Conservation (phyloP, 2,113 vertebrate species). For the Labrus mixtus region DNA sequence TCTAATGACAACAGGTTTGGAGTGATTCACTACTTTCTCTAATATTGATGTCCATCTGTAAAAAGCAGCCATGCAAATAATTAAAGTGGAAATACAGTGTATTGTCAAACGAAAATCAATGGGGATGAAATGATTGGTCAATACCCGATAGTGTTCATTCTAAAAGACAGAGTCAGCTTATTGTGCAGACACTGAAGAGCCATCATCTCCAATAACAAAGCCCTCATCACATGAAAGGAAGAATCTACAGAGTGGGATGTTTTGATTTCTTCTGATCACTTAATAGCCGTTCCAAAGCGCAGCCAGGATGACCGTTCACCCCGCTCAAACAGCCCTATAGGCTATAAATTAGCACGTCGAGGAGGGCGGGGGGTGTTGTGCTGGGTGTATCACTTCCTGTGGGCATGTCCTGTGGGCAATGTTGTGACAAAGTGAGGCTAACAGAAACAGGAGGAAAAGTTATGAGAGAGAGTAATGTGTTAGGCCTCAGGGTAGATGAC, state of each 20-base stretch:
- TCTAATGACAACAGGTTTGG: conserved; percentile 25
- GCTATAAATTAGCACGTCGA: background rate
- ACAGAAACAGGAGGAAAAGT: background rate
- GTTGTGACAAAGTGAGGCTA: background rate
- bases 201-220: conserved; percentile 9
- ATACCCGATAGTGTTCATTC: conserved; percentile 61
- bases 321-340: background rate
- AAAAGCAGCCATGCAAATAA: conserved; percentile 79
- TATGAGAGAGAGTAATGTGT: background rate
- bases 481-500: background rate
- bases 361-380: background rate
- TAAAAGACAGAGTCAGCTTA: conserved; percentile 59
- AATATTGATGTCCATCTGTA: conserved; percentile 66
- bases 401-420: background rate
- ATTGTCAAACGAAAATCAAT: conserved; percentile 74
- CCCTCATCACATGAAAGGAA: background rate
- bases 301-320: background rate
- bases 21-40: conserved; percentile 45
- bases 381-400: background rate
- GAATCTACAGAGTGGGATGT: background rate
- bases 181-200: conserved; percentile 8
- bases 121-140: conserved; percentile 56
- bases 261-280: background rate
- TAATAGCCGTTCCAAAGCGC: background rate
- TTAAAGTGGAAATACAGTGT: conserved; percentile 74